Base-by-base conservation (phyloP, 2,113 vertebrate genomes). In the Geococcyx californianus region DNA sequence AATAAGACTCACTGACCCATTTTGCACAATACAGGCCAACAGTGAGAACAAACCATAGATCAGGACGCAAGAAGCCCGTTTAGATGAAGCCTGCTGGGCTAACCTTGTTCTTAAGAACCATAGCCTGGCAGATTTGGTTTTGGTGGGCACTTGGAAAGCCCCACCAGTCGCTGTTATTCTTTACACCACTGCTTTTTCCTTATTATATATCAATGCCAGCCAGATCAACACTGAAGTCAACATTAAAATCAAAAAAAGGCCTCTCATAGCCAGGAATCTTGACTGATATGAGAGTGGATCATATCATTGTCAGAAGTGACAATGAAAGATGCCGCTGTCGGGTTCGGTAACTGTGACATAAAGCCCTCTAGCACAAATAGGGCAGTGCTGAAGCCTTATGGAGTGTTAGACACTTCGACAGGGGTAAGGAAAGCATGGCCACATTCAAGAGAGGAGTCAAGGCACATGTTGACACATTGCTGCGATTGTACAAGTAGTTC, bases 1-100 rank as follows among this genome's bases (percentile, higher is more conserved):
- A 84, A 38, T 79, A n/a, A 66, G 49, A 56, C 44, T 69, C 49
- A 66, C 55, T 76, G 55, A 49, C 36, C 25, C 19, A 28, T 83
- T 95, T 83, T 85, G 66, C 58, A 91, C 87, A n/a, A 62, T 60
- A 60, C 10, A 56, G 74, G 23, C 91, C 70, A 87, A 84, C 38
- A 59, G 42, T 0, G 1, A 87, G 44, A 49, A 45, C 33, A 75
- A 82, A 44, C 9, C 0, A 0, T 38, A 87, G 58, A 73, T 49
- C 54, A 62, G 54, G n/a, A 58, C 13, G 76, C 29, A 68, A 29
- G 62, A 69, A 66, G 23, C 15, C 81, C 66, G 14, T 91, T 54
- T n/a, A 45, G 33, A 52, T 3, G 9, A 45, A 69, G 54, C 21
- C 36, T 36, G 23, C 28, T 55, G 31, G 34, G 36, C 63, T 77